Conservation (phyloP, 2,113 vertebrate genomes). For the Callospermophilus lateralis region DNA sequence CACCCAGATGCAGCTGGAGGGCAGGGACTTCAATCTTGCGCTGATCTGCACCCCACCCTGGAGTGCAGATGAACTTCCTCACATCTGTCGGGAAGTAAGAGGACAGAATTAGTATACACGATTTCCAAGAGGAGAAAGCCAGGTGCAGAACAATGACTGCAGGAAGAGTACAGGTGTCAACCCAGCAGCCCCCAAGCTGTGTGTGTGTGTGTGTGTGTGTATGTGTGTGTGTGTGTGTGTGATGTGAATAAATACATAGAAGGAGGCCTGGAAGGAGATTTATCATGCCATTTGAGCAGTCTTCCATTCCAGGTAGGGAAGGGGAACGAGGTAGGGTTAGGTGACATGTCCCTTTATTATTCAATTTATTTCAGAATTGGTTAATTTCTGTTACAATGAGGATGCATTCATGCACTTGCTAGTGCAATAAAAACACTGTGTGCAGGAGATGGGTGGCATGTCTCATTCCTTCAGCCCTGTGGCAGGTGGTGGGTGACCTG, state of each 20-base stretch:
- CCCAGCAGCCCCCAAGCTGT: background rate
- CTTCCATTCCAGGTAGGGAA: background rate
- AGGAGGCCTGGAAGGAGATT: background rate
- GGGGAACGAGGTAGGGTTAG: background rate
- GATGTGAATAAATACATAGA: background rate
- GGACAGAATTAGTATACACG: background rate
- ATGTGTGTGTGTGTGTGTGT: fast-evolving
- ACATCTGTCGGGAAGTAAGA: background rate
- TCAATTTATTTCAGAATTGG: background rate
- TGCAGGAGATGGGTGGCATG: background rate
- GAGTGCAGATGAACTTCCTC: conserved; percentile 2
- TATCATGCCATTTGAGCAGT: background rate
- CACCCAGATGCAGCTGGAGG: background rate
- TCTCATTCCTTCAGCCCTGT: background rate
- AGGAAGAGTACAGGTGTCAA: background rate
- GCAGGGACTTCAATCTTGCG: background rate
- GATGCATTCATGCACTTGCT: background rate
- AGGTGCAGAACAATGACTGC: background rate
- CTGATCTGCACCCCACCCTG: background rate
- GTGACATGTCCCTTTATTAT: background rate
- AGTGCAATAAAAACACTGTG: background rate
- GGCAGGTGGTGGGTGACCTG: background rate
- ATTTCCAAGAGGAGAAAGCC: background rate
- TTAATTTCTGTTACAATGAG: background rate
- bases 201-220: fast-evolving